Conservation (phyloP, 1,140 invertebrate species). For the Bacillus rossius region DNA sequence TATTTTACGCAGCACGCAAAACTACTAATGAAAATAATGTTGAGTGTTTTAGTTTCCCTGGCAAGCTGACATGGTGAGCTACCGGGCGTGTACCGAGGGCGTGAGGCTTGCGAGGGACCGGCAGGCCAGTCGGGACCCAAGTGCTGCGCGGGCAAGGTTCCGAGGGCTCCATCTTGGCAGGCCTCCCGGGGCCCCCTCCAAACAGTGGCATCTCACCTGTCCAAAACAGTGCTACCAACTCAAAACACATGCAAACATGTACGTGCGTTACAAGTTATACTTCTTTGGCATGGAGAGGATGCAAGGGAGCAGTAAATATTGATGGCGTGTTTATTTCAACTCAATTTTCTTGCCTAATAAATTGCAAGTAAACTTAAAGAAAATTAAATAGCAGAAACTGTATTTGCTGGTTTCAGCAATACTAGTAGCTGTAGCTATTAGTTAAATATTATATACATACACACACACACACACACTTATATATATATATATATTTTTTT, state of each 20-base stretch:
- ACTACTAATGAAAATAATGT: too few species aligned
- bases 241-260: conserved; percentile 1
- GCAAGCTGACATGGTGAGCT: too few species aligned
- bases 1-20: too few species aligned
- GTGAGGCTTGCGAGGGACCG: conserved; percentile 8
- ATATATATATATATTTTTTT: too few species aligned
- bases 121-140: conserved; percentile 39
- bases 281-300: background rate
- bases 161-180: conserved; percentile 18
- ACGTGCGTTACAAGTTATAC: too few species aligned
- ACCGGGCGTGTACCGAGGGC: too few species aligned
- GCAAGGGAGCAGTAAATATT: background rate
- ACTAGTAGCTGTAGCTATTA: too few species aligned
- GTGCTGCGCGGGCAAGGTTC: conserved; percentile 40
- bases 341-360: too few species aligned
- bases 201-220: conserved; percentile 15
- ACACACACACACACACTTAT: too few species aligned
- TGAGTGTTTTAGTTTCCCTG: too few species aligned
- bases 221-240: conserved; percentile 5
- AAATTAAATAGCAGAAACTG: background rate
- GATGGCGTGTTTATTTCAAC: background rate
- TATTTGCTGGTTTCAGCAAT: too few species aligned
- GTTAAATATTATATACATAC: too few species aligned
- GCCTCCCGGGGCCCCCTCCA: conserved; percentile 11
- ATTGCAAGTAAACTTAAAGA: background rate